Base-by-base conservation (phyloP, 2,113 vertebrate genomes). In the Macroglossus sobrinus region DNA sequence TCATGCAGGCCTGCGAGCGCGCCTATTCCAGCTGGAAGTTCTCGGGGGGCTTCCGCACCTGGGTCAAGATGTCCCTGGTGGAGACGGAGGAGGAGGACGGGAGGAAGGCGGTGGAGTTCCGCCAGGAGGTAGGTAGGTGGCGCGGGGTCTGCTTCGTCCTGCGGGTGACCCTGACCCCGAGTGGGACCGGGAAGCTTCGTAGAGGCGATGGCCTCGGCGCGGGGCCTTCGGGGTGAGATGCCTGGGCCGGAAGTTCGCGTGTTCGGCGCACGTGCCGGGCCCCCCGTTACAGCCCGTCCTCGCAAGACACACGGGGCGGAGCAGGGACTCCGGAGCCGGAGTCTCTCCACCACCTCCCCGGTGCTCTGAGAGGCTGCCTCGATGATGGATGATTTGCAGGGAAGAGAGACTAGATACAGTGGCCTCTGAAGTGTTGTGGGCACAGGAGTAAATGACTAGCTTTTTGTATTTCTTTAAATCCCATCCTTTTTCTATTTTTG, bases 41-140 rank as follows among this genome's bases (percentile, higher is more conserved):
- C 98, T 99, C 99, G 0, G 99, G 99, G 43, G 99, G 99, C 74
- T 99, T 99, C 98, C 99, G 99, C 64, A 99, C 99, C 38, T 99
- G 99, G 99, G 99, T 99, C 89, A 99, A 99, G 98, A 99, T 99
- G 99, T 99, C 99, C 61, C 97, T 99, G 91, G 99, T 99, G 96
- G 98, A 98, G 98, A 99, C 99, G 7, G 99, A 99, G n/a, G 99
- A 99, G 81, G 99, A 99, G 97, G 99, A 99, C 18, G 98, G 97
- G 15, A 98, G 98, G 4, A 98, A 99, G 81, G 98, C 99, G 0
- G 98, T 99, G 24, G 99, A 99, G 97, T 99, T 99, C 99, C 99
- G 99, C 38, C 99, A 99, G 96, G 99, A 99, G 99, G 99, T 99
- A 96, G 99, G 99, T 99, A 96, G 97, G 87, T n/a, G n/a, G n/a